Conservation (phyloP, 1,140 invertebrate genomes). For the Aphis gossypii region DNA sequence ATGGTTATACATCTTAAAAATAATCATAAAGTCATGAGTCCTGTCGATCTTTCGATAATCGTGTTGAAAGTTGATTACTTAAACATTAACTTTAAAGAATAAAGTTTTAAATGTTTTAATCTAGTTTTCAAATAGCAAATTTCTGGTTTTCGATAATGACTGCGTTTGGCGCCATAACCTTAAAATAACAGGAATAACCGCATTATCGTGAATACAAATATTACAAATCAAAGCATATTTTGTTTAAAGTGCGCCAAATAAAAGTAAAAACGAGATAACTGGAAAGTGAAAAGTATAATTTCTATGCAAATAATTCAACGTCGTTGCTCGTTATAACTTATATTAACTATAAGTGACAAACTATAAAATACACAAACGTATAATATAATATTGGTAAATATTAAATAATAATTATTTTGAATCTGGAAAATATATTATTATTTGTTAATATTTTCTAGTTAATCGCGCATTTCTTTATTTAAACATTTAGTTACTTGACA, state of each 20-base stretch:
- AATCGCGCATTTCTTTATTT: neutral
- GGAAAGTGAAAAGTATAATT: neutral
- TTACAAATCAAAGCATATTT: neutral
- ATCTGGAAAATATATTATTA: neutral
- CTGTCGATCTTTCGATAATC: neutral
- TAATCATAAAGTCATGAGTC: neutral
- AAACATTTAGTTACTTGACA: neutral
- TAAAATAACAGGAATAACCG: neutral
- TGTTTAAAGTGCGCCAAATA: conserved; percentile 30
- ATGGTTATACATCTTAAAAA: too few relatives aligned
- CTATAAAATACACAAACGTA: neutral
- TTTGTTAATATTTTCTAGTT: neutral
- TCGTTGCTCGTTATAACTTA: too few relatives aligned
- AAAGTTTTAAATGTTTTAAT: neutral
- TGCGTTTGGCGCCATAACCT: conserved; percentile 29
- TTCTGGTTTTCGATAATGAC: neutral
- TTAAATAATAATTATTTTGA: neutral
- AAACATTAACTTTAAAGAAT: too few relatives aligned
- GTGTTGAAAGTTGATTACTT: too few relatives aligned
- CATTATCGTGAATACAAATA: neutral
- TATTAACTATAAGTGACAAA: too few relatives aligned
- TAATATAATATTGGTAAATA: neutral
- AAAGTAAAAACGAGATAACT: neutral
- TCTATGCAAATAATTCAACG: neutral
- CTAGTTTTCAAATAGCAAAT: neutral